Conservation (phyloP, 2,888 invertebrate species). For the Monoplex corrugatus region DNA sequence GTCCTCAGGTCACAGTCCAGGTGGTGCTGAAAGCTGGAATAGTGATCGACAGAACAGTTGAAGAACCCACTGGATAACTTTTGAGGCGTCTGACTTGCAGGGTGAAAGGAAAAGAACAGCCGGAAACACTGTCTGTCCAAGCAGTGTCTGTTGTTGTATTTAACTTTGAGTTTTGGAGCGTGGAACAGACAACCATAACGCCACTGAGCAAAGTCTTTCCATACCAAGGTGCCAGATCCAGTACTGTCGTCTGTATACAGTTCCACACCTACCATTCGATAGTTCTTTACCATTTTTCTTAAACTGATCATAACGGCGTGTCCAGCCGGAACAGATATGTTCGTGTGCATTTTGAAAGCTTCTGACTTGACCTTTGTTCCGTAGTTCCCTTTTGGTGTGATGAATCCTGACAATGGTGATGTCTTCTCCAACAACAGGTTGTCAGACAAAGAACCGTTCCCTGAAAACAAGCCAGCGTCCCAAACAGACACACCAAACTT, state of each 20-base stretch:
- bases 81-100: neutral
- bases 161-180: neutral
- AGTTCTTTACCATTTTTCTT: neutral
- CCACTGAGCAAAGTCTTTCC: neutral
- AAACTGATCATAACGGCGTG: neutral
- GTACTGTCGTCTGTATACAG: neutral
- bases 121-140: neutral
- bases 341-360: neutral
- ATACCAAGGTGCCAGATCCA: neutral
- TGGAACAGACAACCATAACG: neutral
- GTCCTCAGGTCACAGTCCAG: constrained; percentile 6
- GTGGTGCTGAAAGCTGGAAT: neutral
- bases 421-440: too few species aligned
- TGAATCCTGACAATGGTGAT: too few species aligned
- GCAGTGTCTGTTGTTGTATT: neutral
- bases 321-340: neutral
- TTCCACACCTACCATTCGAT: neutral
- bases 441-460: too few species aligned
- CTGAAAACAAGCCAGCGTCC: too few species aligned
- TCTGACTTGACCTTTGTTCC: too few species aligned
- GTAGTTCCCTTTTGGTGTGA: too few species aligned
- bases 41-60: neutral
- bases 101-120: neutral
- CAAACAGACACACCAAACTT: too few species aligned
- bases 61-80: neutral